Evolutionary conservation across 2,888 invertebrate species (phyloP).

Genomic region (Amblyjoppa proteus): DNA sequence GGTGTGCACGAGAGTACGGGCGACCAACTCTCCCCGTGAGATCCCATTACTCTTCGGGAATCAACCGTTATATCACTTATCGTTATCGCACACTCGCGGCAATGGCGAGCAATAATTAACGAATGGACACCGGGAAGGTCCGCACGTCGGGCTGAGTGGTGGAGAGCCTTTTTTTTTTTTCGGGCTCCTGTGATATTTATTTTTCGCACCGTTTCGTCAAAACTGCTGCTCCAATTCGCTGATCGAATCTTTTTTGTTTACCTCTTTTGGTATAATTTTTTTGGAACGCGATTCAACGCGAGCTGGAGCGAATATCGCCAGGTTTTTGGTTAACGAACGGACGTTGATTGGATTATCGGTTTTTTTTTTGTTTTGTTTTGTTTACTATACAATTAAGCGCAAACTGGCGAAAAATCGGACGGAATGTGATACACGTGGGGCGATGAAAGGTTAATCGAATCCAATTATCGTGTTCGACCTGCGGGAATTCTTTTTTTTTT

Average conservation of each 20-base stretch:
- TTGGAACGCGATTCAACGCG: not conserved
- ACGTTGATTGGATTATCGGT: not conserved
- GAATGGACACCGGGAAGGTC: conserved; percentile 21
- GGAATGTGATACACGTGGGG: not conserved
- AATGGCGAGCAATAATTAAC: conserved; percentile 56
- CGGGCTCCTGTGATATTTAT: conserved; percentile 28
- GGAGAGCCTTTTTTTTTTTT: not conserved
- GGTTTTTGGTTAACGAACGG: not conserved
- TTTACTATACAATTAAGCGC: not conserved
- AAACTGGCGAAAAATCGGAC: not conserved
- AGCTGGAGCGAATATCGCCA: not conserved
- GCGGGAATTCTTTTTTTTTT: no score
- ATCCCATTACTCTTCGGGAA: conserved; percentile 58
- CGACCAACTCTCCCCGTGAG: not conserved
- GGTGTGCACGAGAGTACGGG: conserved; percentile 8
- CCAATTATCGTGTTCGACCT: conserved; percentile 13
- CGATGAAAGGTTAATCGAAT: conserved; percentile 14
- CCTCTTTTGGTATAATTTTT: not conserved
- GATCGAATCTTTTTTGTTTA: not conserved
- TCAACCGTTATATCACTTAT: conserved; percentile 61
- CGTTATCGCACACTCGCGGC: conserved; percentile 52
- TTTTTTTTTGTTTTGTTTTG: not conserved
- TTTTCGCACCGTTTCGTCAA: not conserved
- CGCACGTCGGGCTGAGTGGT: conserved; percentile 1
- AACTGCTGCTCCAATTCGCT: not conserved